A percentile compares a stretch with the other conserved stretches of the same genome.
phyloP scores from a whole-genome alignment of 92 coral and sea anemone genomes.

The Pocillopora meandrina region DNA sequence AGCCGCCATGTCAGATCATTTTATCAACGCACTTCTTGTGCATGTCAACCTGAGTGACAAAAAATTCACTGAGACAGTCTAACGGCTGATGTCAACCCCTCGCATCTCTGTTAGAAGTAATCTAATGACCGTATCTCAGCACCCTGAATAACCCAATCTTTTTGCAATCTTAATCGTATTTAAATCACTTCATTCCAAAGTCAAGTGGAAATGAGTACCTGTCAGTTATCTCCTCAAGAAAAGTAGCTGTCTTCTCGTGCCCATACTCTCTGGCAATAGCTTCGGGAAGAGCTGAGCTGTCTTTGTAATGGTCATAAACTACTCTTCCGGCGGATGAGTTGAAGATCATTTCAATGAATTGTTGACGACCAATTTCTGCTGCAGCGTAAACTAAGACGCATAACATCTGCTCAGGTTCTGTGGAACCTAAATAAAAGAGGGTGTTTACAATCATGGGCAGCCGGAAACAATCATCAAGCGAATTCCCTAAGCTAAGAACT shows the following conservation, averaged over 20 bases:
- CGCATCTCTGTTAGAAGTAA: too few species aligned
- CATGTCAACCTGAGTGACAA: too few species aligned
- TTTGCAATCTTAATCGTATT: too few species aligned
- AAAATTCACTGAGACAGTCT: too few species aligned
- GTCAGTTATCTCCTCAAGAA: conserved; percentile 2
- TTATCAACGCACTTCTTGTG: too few species aligned
- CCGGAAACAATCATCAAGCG: not conserved
- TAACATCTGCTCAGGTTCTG: not conserved
- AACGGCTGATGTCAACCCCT: too few species aligned
- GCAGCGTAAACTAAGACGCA: conserved; percentile 4
- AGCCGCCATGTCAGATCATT: too few species aligned
- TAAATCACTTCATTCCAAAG: not conserved
- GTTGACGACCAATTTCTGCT: not conserved
- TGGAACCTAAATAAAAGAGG: not conserved
- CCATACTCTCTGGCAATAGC: conserved; percentile 13
- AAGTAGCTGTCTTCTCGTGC: conserved; percentile 7
- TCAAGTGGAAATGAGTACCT: not conserved
- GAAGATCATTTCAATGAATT: not conserved
- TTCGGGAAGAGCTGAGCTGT: conserved; percentile 17
- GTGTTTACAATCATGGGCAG: not conserved
- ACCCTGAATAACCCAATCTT: too few species aligned
- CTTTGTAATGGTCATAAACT: conserved; percentile 2
- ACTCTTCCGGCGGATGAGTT: conserved; percentile 15
- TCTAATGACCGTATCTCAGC: too few species aligned
- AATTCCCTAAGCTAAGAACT: not conserved